Evolutionary conservation across 1,140 invertebrate species (phyloP), one percentile per base, ranked within the genome.

Genomic region (Pseudachorutes palmiensis): DNA sequence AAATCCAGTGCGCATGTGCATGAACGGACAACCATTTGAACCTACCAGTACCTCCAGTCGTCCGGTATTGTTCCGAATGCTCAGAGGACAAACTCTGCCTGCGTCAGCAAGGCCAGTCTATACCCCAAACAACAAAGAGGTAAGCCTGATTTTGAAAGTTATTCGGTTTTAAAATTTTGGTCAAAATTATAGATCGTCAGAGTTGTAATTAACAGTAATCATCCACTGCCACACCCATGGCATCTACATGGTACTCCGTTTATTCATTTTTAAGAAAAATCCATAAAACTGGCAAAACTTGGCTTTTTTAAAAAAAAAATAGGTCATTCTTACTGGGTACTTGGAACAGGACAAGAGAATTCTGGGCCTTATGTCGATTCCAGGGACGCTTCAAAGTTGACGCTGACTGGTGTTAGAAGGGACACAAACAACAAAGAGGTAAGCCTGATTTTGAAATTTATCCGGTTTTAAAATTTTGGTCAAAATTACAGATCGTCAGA

Each of bases 181-280:
- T 65, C 1, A 61, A n/a, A n/a, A n/a, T n/a, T n/a, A n/a, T n/a
- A n/a, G n/a, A n/a, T n/a, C n/a, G n/a, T 68, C 5, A 51, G 62
- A 31, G 14, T 68, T 60, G 67, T 68, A 2, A 24, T 68, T 12
- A 68, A 68, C 36, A 68, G 64, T 48, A 31, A 19, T 32, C 1
- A 55, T 2, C 2, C 2, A 19, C 31, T 32, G 1, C 5, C 62
- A 29, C 67, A 68, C 31, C 67, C 67, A 9, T 65, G 66, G 30
- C 67, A 68, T 31, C 22, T 68, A 2, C 67, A 68, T 32, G 67
- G 67, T 31, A 28, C 5, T 33, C 12, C 24, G 24, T 14, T 55
- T 55, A 55, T 14, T 55, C 5, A 55, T 14, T 55, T 12, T 12
- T 5, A 24, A 19, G 51, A 55, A 55, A 14, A 45, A 45, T 19